Evolutionary conservation across 2,888 invertebrate species (phyloP), one percentile per base, ranked within the genome.

Genomic region (Malthinus seriepunctatus): DNA sequence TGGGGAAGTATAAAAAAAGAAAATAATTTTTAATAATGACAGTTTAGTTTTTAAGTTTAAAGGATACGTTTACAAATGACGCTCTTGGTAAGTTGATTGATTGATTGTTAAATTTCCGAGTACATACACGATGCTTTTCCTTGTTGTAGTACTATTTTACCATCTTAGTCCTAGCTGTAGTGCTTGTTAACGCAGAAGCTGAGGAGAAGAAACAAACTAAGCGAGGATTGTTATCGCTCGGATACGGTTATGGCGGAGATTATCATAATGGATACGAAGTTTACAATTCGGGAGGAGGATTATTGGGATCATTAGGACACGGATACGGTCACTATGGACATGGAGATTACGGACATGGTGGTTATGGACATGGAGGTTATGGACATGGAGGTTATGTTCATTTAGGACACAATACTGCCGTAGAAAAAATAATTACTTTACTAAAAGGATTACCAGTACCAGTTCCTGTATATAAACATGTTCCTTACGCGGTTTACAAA

Each of bases 231-330:
- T 82, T 90, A 58, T 86, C 88, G 74, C 82, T 91, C 73, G 91
- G 91, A 69, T 90, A 91, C 71, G 91, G 91, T 51, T 91, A 91
- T 77, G 90, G 89, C 59, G 85, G 86, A 70, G 90, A 90, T 66
- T 84, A 89, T 64, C 89, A 90, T 73, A 78, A 89, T 64, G 91
- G 91, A 46, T 87, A 88, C 76, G 23, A 23, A 23, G 23, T 23
- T 23, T 23, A 23, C 23, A 23, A 23, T 23, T 23, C 23, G 2
- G 23, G 23, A 23, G 23, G 23, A 23, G 23, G 9, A 9, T 6
- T 42, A 15, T 3, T 42, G n/a, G 39, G 8, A 7, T 67, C 71
- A 7, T 81, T 89, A 69, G 88, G 88, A 51, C 78, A 76, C 71
- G 85, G 86, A 31, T 84, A 79, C 52, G 83, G 83, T 48, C 83